Base-by-base conservation (phyloP, 2,888 invertebrate species). In the Polydrusus tereticollis region DNA sequence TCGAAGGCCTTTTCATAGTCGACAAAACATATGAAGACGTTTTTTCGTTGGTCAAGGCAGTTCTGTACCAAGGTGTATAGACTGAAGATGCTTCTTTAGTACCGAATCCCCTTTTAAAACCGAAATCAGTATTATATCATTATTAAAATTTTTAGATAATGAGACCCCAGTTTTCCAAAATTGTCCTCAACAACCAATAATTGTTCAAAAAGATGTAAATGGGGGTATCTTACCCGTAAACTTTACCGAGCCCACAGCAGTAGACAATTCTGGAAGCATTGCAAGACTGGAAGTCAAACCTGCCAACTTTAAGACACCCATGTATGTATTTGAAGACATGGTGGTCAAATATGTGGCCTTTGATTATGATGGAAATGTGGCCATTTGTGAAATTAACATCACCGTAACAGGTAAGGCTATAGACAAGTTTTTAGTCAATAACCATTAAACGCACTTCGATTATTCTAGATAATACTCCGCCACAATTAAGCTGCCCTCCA, bases 151-250 rank as follows among this genome's bases (percentile, higher is more conserved):
- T 26, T 60, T 33, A 91, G 95, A 98, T 85, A 96, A 97, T 80
- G 98, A 98, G 82, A 97, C 98, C 2, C 98, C 98, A 23, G 93
- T 95, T 7, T 98, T 98, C 90, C 94, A 95, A 86, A 97, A 98
- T 82, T 98, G 98, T 80, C 98, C 98, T 4, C 94, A 94, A 80
- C 94, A 96, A 81, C 96, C 97, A 7, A 93, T 98, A 59, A 88
- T 95, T 23, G 96, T 97, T 0, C 92, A 93, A 81, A 95, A 94
- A 66, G 96, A 97, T 80, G 90, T 92, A 0, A 94, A 95, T 78
- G 96, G 96, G 41, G 96, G 96, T n/a, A 88, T 97, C 47, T 86
- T 95, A 73, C 94, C 97, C 0, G 94, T 97, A 0, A 96, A 96
- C 83, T 97, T 96, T 81, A 95, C 96, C 0, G 96, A 97, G 83